Conservation (phyloP, 2,797 vertebrate species). For the Apogon talboti region DNA sequence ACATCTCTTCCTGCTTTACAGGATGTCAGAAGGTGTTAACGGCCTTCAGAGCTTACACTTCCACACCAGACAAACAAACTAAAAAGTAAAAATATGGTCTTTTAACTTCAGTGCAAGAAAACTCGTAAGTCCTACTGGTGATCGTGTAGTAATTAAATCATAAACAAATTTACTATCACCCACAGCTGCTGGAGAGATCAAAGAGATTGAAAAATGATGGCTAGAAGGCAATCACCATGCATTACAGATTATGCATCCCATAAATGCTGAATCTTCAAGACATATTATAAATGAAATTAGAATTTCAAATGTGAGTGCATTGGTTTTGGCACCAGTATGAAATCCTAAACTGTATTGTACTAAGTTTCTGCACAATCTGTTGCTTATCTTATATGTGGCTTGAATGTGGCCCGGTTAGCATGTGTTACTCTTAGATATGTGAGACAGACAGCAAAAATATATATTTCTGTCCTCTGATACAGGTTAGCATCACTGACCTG, state of each 20-base stretch:
- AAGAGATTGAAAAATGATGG: neutral
- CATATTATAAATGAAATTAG: constrained; percentile 6
- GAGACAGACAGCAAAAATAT: constrained; percentile 1
- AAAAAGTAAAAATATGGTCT: neutral
- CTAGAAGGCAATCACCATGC: neutral
- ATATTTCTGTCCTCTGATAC: constrained; percentile 19
- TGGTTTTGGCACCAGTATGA: constrained; percentile 11
- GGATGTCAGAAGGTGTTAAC: constrained; percentile 76
- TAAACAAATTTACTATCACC: constrained; percentile 9
- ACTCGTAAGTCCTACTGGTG: neutral
- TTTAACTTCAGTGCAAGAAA: neutral
- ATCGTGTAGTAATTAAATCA: neutral
- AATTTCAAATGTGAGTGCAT: neutral
- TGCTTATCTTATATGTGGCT: constrained; percentile 27
- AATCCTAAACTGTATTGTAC: neutral
- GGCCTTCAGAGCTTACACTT: constrained; percentile 20
- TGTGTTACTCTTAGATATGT: constrained; percentile 49
- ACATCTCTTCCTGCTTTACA: constrained; percentile 69
- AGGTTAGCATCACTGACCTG: neutral
- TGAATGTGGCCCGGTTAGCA: constrained; percentile 42
- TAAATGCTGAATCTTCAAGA: neutral
- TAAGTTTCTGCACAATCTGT: neutral
- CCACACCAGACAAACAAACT: neutral
- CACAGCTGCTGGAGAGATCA: constrained; percentile 11
- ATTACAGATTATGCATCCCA: constrained; percentile 13